Evolutionary conservation across 2,888 invertebrate species (phyloP).

Genomic region (Euzophera pinguis): DNA sequence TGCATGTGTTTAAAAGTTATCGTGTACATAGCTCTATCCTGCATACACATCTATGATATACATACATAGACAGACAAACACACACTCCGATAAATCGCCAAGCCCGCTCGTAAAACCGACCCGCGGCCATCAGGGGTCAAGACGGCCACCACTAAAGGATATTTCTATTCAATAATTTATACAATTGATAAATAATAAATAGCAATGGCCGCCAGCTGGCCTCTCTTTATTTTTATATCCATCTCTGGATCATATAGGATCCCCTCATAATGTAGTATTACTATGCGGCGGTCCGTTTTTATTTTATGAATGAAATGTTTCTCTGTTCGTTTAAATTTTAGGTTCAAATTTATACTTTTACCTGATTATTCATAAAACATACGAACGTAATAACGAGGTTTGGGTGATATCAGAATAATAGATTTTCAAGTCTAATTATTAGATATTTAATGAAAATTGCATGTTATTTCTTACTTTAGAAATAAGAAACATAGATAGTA

Average conservation of each 20-base stretch:
- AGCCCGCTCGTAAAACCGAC: constrained; percentile 59
- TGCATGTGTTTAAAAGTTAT: too few relatives aligned
- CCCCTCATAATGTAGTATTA: constrained; percentile 11
- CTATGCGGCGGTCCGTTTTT: neutral
- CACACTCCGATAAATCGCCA: constrained; percentile 37
- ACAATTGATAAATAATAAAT: constrained; percentile 78
- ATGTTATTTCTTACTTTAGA: too few relatives aligned
- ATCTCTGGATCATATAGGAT: constrained; percentile 23
- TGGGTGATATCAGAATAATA: too few relatives aligned
- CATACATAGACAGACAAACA: neutral
- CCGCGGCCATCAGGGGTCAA: constrained; percentile 46
- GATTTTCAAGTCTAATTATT: too few relatives aligned
- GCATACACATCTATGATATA: neutral
- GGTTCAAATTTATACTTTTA: too few relatives aligned
- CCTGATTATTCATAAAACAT: too few relatives aligned
- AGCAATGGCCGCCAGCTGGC: constrained; percentile 27
- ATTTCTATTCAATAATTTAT: constrained; percentile 72
- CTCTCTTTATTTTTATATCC: constrained; percentile 51
- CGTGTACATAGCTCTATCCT: too few relatives aligned
- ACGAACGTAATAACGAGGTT: too few relatives aligned
- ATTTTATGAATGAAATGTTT: neutral
- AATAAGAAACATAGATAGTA: too few relatives aligned
- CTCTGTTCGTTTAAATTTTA: constrained; percentile 2
- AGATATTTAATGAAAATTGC: too few relatives aligned
- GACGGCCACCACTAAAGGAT: constrained; percentile 34